Evolutionary conservation across 2,888 invertebrate genomes (phyloP).

Genomic region (Argyra leucocephala): DNA sequence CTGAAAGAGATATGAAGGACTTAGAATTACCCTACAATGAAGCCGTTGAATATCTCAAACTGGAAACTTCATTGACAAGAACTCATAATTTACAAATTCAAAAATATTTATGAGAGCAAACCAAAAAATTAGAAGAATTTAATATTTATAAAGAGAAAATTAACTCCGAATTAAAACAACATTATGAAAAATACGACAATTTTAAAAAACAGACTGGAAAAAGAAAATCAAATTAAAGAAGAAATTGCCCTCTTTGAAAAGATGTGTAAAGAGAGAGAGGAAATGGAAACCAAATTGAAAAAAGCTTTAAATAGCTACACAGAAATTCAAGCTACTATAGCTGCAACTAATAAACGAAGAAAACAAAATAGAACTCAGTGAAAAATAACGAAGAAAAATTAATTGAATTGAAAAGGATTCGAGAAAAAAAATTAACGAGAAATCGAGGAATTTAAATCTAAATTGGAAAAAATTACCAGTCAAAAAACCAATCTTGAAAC

Average conservation of each 20-base stretch:
- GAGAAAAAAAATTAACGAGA: slow-evolving; percentile 66
- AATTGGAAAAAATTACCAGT: slow-evolving; percentile 47
- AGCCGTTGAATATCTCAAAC: slow-evolving; percentile 64
- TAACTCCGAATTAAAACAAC: slow-evolving; percentile 47
- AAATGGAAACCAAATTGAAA: slow-evolving; percentile 52
- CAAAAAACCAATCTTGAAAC: slow-evolving; percentile 50
- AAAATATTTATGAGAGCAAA: slow-evolving; percentile 50
- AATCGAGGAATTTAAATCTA: slow-evolving; percentile 55
- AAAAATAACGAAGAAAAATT: slow-evolving; percentile 60
- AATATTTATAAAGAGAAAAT: slow-evolving; percentile 53
- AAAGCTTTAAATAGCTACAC: slow-evolving; percentile 57
- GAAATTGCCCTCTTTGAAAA: slow-evolving; percentile 46
- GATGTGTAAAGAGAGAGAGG: slow-evolving; percentile 51
- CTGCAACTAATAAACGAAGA: slow-evolving; percentile 60
- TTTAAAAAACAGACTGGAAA: slow-evolving; percentile 46
- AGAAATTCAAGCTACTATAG: slow-evolving; percentile 55
- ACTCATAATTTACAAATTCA: slow-evolving; percentile 64
- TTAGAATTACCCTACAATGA: slow-evolving; percentile 69
- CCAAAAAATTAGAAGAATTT: slow-evolving; percentile 51
- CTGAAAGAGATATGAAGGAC: slow-evolving; percentile 70
- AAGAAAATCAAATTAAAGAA: slow-evolving; percentile 25
- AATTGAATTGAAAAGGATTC: slow-evolving; percentile 53
- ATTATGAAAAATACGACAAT: slow-evolving; percentile 31
- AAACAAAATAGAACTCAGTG: slow-evolving; percentile 63
- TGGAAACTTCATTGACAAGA: slow-evolving; percentile 65